These are phyloP conservation scores for Cardinalis cardinalis DNA, from an alignment of 2,113 vertebrate genomes.

Conservation along the genomic window DNA sequence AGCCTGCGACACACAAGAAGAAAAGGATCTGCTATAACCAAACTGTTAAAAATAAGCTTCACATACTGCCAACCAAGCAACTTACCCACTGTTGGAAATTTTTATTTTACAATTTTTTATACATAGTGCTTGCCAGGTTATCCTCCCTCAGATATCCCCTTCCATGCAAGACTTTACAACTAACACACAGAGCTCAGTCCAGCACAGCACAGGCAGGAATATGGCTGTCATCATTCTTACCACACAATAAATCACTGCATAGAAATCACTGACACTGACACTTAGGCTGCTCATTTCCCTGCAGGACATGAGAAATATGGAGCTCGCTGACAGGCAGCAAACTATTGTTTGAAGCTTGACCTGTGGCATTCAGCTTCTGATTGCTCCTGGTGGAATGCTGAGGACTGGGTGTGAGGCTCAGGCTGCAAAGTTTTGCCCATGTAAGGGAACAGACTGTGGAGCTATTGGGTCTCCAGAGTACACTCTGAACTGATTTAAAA, in stretches of 20 bases:
- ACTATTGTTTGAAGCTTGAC: background rate
- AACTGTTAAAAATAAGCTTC: background rate
- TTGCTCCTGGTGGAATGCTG: background rate
- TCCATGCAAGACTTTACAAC: background rate
- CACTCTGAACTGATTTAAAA: background rate
- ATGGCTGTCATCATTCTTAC: background rate
- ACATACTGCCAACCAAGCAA: background rate
- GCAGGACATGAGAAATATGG: background rate
- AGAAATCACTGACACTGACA: background rate
- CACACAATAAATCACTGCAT: background rate
- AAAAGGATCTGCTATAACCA: background rate
- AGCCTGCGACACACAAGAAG: constrained; percentile 47
- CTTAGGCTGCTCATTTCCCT: background rate
- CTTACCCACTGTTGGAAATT: background rate
- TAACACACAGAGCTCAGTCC: background rate
- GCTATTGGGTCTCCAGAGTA: background rate
- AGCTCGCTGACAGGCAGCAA: background rate
- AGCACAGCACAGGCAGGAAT: background rate
- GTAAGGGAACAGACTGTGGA: background rate
- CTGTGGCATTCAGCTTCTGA: background rate
- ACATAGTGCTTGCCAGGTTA: background rate
- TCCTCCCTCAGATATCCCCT: background rate
- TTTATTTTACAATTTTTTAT: background rate
- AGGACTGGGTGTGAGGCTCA: background rate
- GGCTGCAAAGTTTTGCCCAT: background rate